These are phyloP conservation scores for Nylanderia fulva DNA, from an alignment of 1,140 invertebrate genomes.

Conservation along the genomic window DNA sequence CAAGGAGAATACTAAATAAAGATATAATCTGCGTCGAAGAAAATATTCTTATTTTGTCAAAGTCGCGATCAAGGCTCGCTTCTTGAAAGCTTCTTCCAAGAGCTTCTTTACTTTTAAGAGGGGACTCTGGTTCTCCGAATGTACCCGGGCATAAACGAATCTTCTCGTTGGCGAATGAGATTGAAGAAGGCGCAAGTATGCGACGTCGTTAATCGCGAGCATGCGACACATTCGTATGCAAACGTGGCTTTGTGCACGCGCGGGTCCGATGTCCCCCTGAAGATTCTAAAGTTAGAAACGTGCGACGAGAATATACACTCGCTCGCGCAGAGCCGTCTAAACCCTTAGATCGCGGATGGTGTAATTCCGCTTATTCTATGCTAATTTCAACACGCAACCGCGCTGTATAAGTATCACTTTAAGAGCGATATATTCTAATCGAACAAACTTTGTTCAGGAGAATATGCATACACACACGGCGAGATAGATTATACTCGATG, in stretches of 20 bases:
- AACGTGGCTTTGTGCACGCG: conserved; percentile 43
- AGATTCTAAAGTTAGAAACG: conserved; percentile 66
- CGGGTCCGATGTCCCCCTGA: conserved; percentile 57
- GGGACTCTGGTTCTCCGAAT: background rate
- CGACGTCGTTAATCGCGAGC: conserved; percentile 52
- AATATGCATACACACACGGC: background rate
- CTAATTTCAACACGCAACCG: conserved; percentile 15
- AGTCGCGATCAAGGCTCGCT: background rate
- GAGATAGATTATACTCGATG: background rate
- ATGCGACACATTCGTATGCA: conserved; percentile 65
- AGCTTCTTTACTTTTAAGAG: background rate
- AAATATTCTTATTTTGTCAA: background rate
- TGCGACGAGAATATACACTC: conserved; percentile 49
- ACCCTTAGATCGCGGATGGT: conserved; percentile 29
- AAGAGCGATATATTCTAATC: background rate
- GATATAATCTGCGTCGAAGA: background rate
- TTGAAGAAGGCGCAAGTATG: conserved; percentile 44
- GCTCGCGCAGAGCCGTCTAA: background rate
- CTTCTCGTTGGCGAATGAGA: conserved; percentile 24
- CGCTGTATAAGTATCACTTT: background rate
- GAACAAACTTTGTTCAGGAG: background rate
- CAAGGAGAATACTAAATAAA: background rate
- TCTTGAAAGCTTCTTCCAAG: background rate
- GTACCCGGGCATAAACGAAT: conserved; percentile 29
- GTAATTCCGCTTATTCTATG: conserved; percentile 24